Percentiles rank a stretch among this genome's conserved stretches.
Conservation (phyloP, 2,888 invertebrate genomes). For the Ormyrus pomaceus region DNA sequence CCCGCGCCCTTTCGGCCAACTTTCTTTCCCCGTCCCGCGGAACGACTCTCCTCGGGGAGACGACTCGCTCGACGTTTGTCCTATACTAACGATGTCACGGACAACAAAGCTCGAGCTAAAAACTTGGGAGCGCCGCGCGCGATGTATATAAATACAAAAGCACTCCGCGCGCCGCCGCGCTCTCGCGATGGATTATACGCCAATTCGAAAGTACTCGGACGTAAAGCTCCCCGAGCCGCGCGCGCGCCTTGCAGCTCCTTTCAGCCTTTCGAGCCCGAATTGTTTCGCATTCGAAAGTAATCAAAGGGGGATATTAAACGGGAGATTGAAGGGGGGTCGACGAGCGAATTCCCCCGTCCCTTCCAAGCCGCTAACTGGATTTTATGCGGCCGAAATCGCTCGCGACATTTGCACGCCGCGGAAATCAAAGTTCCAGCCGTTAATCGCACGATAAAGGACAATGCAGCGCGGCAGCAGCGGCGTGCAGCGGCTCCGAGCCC, state of each 20-base stretch:
- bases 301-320: not conserved
- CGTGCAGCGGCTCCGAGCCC: not conserved
- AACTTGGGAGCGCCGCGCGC: not conserved
- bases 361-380: constrained; percentile 52
- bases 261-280: not conserved
- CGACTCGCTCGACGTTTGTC: constrained; percentile 27
- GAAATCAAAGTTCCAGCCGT: constrained; percentile 44
- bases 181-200: not conserved
- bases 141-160: not conserved
- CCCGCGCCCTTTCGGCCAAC: not conserved
- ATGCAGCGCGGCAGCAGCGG: not conserved
- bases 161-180: not conserved
- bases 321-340: not conserved
- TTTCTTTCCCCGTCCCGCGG: not conserved
- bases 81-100: constrained; percentile 30
- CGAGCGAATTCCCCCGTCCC: not conserved
- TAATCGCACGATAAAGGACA: constrained; percentile 38
- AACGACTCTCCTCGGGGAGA: constrained; percentile 32
- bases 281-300: not conserved
- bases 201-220: not conserved
- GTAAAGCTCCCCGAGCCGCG: not conserved
- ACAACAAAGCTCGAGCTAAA: not conserved
- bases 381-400: constrained; percentile 32
- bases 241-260: not conserved
- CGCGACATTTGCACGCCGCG: constrained; percentile 9